These are phyloP conservation scores for Cisticola juncidis DNA, from an alignment of 2,113 vertebrate species.

Conservation along the genomic window DNA sequence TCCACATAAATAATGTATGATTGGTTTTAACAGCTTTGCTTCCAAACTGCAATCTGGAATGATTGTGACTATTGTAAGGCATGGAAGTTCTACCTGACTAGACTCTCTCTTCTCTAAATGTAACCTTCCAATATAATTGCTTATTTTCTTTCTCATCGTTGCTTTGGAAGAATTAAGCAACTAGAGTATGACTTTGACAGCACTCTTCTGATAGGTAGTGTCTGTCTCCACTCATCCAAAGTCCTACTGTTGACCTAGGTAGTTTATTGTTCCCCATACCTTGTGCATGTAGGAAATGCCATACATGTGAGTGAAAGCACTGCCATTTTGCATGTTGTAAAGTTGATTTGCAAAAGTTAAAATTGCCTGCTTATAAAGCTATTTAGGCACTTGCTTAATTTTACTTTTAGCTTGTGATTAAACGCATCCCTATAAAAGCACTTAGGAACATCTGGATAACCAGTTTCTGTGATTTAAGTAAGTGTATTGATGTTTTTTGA, in stretches of 20 bases:
- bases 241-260: background rate
- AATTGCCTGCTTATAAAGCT: background rate
- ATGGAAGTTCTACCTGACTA: background rate
- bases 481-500: background rate
- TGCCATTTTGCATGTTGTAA: background rate
- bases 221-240: background rate
- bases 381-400: background rate
- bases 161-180: background rate
- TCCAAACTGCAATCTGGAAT: background rate
- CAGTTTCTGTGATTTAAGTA: background rate
- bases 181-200: background rate
- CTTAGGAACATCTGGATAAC: slow-evolving; percentile 11
- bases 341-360: background rate
- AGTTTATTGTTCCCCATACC: background rate
- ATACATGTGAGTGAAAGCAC: background rate
- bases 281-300: background rate
- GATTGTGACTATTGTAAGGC: background rate
- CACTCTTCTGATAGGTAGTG: background rate
- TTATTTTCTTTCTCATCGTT: background rate
- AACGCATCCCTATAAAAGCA: background rate
- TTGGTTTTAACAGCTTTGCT: background rate
- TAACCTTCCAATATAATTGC: background rate
- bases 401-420: background rate
- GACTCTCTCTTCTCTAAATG: background rate
- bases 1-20: background rate